phyloP scores from a whole-genome alignment of 35 echinoderm and acorn worm species.

The Anneissia japonica region DNA sequence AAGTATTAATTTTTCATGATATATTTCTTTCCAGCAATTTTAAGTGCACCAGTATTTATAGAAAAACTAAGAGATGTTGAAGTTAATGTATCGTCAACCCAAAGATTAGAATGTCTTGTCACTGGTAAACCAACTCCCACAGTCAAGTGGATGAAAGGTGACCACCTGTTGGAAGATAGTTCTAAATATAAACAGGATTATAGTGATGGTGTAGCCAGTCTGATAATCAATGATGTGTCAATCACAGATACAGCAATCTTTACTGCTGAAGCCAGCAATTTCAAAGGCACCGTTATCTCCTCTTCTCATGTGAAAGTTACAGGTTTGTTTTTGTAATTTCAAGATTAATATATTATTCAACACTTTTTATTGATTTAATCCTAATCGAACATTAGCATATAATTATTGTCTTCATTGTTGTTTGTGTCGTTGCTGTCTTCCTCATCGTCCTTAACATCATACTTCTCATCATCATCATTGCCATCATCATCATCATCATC shows the following conservation, averaged over 20 bases:
- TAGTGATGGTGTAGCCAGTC: background rate
- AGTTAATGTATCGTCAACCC: slow-evolving; percentile 35
- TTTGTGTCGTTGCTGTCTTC: no score
- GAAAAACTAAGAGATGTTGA: slow-evolving; percentile 33
- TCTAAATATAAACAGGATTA: background rate
- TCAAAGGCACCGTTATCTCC: background rate
- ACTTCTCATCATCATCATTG: no score
- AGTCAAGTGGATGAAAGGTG: slow-evolving; percentile 62
- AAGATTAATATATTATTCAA: no score
- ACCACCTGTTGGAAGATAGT: slow-evolving; percentile 39
- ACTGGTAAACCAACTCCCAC: slow-evolving; percentile 68
- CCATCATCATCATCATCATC: no score
- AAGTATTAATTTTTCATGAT: no score
- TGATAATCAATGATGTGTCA: background rate
- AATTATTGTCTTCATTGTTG: no score
- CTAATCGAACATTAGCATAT: no score
- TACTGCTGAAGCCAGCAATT: background rate
- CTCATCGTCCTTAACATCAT: no score
- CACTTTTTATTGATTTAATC: no score
- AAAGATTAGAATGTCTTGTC: slow-evolving; percentile 71
- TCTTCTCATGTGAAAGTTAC: background rate
- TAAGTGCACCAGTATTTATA: slow-evolving; percentile 57
- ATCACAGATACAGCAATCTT: background rate
- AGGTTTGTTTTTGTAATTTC: background rate
- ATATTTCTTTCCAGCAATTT: background rate